Conservation (phyloP, 2,797 vertebrate species). For the Malurus splendens region DNA sequence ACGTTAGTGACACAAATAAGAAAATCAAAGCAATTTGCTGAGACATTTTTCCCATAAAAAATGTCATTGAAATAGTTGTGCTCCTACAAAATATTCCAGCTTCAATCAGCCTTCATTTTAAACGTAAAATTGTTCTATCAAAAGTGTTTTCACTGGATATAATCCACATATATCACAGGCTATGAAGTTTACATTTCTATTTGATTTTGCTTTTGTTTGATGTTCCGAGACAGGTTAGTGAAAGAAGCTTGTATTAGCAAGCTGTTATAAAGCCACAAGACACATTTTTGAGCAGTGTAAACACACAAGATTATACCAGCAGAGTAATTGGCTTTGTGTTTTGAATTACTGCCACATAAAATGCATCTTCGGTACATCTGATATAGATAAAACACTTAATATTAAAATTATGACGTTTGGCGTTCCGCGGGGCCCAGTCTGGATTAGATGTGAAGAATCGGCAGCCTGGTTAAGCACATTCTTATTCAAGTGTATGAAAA, state of each 20-base stretch:
- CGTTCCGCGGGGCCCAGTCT: background rate
- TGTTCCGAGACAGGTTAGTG: background rate
- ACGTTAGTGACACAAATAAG: background rate
- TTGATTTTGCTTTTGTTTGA: background rate
- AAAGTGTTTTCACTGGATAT: conserved; percentile 2
- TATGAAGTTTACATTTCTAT: background rate
- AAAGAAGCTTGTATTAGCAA: background rate
- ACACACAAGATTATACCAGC: background rate
- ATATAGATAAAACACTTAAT: background rate
- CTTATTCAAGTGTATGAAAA: background rate
- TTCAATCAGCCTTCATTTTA: conserved; percentile 26
- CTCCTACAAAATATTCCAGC: background rate
- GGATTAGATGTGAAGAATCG: background rate
- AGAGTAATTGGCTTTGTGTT: background rate
- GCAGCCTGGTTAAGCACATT: background rate
- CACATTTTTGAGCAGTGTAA: background rate
- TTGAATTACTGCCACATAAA: background rate
- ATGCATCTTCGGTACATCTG: background rate
- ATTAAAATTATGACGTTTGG: background rate
- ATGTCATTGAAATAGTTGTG: background rate
- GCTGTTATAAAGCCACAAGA: background rate
- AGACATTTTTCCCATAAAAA: background rate
- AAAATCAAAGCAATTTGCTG: conserved; percentile 22
- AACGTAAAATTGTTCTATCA: background rate
- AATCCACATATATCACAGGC: background rate